Evolutionary conservation across 2,797 vertebrate species (phyloP).

Genomic region (Toxotes lorentzi): DNA sequence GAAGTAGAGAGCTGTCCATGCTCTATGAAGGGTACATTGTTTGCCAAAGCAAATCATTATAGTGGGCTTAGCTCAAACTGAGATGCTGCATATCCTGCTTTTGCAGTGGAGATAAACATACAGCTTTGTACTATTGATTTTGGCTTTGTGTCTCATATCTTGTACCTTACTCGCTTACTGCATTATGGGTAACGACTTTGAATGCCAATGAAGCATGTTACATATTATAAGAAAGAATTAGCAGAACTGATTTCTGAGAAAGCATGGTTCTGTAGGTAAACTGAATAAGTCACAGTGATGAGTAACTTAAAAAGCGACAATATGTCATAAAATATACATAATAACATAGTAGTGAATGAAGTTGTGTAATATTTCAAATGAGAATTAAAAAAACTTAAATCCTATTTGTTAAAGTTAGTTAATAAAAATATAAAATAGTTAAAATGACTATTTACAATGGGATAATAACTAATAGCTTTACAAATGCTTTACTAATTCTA

Average conservation of each 20-base stretch:
- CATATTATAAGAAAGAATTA: neutral
- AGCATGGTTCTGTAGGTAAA: neutral
- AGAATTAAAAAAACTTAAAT: neutral
- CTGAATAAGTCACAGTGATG: neutral
- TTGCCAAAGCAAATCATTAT: slow-evolving; percentile 51
- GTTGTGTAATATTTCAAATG: neutral
- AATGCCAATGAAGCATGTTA: neutral
- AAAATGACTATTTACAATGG: neutral
- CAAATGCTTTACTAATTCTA: neutral
- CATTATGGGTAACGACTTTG: slow-evolving; percentile 3
- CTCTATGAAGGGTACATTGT: slow-evolving; percentile 22
- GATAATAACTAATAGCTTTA: neutral
- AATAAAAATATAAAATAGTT: too few relatives aligned
- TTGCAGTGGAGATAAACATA: slow-evolving; percentile 37
- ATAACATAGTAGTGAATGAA: neutral
- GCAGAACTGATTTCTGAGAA: neutral
- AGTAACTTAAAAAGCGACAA: neutral
- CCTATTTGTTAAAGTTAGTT: neutral
- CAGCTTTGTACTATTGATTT: slow-evolving; percentile 3
- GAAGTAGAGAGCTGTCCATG: neutral
- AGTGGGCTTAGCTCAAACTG: slow-evolving; percentile 21
- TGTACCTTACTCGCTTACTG: slow-evolving; percentile 2
- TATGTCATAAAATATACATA: neutral
- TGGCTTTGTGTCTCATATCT: slow-evolving; percentile 14
- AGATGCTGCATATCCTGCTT: slow-evolving; percentile 31